These are phyloP conservation scores for Drosophila subobscura DNA, from an alignment of 1,140 invertebrate species.

Conservation along the genomic window DNA sequence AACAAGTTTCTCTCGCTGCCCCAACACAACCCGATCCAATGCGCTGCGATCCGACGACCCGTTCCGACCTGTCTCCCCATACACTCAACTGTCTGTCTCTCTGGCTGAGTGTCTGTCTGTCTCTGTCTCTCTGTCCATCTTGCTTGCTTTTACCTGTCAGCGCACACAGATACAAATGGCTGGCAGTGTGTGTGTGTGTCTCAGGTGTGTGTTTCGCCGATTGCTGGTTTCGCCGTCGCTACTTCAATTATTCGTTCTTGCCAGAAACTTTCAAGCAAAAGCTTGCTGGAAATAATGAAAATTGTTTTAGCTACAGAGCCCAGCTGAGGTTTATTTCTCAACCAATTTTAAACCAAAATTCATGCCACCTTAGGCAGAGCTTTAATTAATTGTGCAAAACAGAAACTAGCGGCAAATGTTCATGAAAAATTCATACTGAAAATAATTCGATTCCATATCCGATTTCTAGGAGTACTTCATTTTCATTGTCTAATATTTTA, in stretches of 20 bases:
- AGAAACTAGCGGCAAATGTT: too few species aligned
- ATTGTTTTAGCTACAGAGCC: too few species aligned
- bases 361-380: too few species aligned
- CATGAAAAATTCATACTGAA: too few species aligned
- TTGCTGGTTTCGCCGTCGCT: constrained; percentile 67
- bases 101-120: constrained; percentile 18
- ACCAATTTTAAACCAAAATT: too few species aligned
- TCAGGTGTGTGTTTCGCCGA: background rate
- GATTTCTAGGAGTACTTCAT: too few species aligned
- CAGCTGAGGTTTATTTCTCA: too few species aligned
- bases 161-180: constrained; percentile 52
- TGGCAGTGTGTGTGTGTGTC: constrained; percentile 5
- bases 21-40: background rate
- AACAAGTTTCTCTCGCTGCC: constrained; percentile 28
- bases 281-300: too few species aligned
- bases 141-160: constrained; percentile 63
- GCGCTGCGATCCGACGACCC: too few species aligned
- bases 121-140: constrained; percentile 32
- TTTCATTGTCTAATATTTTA: too few species aligned
- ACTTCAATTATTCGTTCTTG: background rate
- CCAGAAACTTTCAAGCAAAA: background rate
- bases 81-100: constrained; percentile 9
- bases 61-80: background rate
- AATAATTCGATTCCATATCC: too few species aligned
- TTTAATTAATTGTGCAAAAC: too few species aligned